Conservation (phyloP, 53 echinoderm and acorn worm genomes). For the Pentamera pediparva region DNA sequence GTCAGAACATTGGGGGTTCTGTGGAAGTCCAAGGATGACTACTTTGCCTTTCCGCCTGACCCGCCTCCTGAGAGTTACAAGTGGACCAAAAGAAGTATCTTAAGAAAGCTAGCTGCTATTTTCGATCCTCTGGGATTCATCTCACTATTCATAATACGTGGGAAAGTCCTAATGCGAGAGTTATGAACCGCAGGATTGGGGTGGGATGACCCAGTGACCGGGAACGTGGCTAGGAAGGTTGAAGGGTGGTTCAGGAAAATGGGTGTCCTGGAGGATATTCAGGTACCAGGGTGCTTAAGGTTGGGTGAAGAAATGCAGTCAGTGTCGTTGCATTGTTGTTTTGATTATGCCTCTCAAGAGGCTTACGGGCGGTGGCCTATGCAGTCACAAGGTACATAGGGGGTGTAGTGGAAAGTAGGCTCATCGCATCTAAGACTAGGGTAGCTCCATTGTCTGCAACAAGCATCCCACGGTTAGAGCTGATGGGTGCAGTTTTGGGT, state of each 20-base stretch:
- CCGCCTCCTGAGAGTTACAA: background rate
- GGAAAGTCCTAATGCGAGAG: slow-evolving; percentile 1
- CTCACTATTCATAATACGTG: background rate
- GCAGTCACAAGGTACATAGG: background rate
- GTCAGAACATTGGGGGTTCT: slow-evolving; percentile 51
- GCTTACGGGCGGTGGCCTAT: slow-evolving; percentile 5
- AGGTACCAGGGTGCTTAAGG: background rate
- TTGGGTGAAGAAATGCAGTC: background rate
- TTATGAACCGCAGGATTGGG: slow-evolving; percentile 2
- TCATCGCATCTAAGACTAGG: slow-evolving; percentile 21
- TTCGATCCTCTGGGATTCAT: slow-evolving; percentile 18
- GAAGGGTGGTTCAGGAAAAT: background rate
- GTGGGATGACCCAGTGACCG: slow-evolving; percentile 2
- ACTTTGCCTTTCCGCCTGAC: background rate
- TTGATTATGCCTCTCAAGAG: background rate
- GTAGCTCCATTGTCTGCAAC: slow-evolving; percentile 5
- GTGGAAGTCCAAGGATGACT: slow-evolving; percentile 50
- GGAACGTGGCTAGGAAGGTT: background rate
- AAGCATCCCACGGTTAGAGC: slow-evolving; percentile 11
- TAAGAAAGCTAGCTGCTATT: background rate
- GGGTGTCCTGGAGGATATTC: background rate
- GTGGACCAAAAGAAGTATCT: background rate
- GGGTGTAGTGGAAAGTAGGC: background rate
- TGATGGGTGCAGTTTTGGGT: slow-evolving; percentile 25
- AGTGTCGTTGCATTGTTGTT: background rate